Evolutionary conservation across 2,113 vertebrate species (phyloP).

Genomic region (Uria aalge): DNA sequence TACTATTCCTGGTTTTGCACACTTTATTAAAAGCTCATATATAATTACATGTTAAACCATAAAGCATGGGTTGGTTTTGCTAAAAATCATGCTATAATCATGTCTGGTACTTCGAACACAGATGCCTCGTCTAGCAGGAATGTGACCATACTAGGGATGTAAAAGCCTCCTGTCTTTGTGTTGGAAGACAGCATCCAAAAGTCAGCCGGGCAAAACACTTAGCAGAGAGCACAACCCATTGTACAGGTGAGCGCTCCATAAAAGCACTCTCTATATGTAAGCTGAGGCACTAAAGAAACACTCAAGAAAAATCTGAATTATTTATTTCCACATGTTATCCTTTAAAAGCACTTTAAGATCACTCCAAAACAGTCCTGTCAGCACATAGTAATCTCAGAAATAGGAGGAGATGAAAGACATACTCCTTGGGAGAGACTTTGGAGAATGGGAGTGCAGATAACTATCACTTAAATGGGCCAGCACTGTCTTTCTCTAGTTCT

Average conservation of each 20-base stretch:
- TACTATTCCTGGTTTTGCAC: not conserved
- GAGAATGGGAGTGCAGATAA: not conserved
- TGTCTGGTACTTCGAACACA: not conserved
- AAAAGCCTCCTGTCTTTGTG: not conserved
- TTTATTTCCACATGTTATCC: slow-evolving; percentile 56
- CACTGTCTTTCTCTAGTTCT: not conserved
- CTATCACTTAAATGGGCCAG: not conserved
- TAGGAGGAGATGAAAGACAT: slow-evolving; percentile 7
- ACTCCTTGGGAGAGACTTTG: not conserved
- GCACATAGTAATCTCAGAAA: slow-evolving; percentile 12
- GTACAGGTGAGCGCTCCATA: slow-evolving; percentile 34
- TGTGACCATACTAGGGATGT: not conserved
- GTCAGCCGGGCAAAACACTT: not conserved
- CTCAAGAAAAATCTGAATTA: slow-evolving; percentile 59
- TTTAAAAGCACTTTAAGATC: slow-evolving; percentile 56
- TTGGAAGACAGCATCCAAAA: not conserved
- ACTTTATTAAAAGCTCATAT: not conserved
- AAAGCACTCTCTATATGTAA: not conserved
- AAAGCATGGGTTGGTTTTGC: not conserved
- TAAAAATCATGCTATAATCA: not conserved
- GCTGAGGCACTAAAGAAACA: slow-evolving; percentile 24
- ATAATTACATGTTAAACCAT: not conserved
- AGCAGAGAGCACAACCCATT: not conserved
- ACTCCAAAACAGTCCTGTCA: slow-evolving; percentile 35
- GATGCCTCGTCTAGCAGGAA: not conserved